Evolutionary conservation across 2,888 invertebrate species (phyloP).

Genomic region (Gryllus longicercus): DNA sequence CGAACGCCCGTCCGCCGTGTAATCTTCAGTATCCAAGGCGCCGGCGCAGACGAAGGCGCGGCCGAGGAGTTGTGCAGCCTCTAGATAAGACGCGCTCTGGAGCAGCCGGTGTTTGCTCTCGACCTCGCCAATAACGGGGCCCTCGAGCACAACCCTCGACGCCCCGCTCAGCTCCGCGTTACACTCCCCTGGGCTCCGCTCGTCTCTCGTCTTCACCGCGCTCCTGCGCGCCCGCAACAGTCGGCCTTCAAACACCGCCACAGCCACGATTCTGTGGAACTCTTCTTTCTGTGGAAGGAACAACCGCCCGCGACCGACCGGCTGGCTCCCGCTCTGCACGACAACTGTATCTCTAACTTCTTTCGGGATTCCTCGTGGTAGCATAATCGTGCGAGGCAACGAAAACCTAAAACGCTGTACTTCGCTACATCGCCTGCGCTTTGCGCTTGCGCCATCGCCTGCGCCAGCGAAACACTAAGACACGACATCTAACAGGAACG

Average conservation of each 20-base stretch:
- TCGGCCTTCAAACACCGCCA: background rate
- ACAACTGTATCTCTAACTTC: too few species aligned
- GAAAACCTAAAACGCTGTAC: too few species aligned
- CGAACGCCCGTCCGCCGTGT: background rate
- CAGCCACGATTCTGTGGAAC: too few species aligned
- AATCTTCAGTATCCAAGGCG: background rate
- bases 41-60: background rate
- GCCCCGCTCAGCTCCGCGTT: background rate
- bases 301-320: too few species aligned
- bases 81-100: background rate
- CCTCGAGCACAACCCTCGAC: background rate
- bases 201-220: background rate
- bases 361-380: too few species aligned
- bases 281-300: too few species aligned
- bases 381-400: too few species aligned
- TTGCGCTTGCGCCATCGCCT: too few species aligned
- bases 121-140: slow-evolving; percentile 6
- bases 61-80: background rate
- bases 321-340: too few species aligned
- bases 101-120: background rate
- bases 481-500: too few species aligned
- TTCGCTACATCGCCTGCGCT: too few species aligned
- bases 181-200: background rate
- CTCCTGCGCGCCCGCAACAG: background rate
- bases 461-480: too few species aligned